Base-by-base conservation (phyloP, 2,797 vertebrate species). In the Hyperoplus immaculatus region DNA sequence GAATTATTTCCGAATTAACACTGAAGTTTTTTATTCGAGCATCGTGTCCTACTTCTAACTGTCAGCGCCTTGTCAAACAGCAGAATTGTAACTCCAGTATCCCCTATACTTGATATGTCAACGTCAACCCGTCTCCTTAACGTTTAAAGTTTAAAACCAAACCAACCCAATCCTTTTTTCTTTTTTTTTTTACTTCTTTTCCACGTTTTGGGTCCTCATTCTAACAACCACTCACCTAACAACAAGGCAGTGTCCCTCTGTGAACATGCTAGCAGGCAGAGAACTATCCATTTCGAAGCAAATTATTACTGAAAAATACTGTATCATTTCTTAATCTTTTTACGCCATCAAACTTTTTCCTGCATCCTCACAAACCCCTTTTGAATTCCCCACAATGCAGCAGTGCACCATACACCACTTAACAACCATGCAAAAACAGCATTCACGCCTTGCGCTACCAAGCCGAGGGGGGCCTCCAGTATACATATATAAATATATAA, bases 401-500 rank as follows among this genome's bases (percentile, higher is more conserved):
- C 83, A 42, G 29, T 29, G 29, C 29, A 73, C 60, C 70, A 77
- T 69, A 67, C 75, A 58, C 78, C 77, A 80, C 74, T 78, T 70
- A 78, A 75, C 80, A 80, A 72, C 83, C 88, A 86, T 87, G 89
- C 91, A 90, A 83, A 82, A 88, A 76, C 55, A 92, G 91, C 87
- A 89, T 88, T 90, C 89, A 86, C 78, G 68, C 80, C 87, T 85
- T 72, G 85, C 47, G 84, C 88, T 79, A 70, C 72, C 82, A 90
- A 79, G 85, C 86, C 83, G 54, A 88, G 86, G 85, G 85, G 86
- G 85, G 85, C 87, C 89, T 92, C 92, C 84, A 81, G 81, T 93
- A 94, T 93, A 95, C 91, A 88, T 84, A 89, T 94, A 95, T 93
- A 95, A 90, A 82, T 83, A 92, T 88, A 93, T 94, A 94, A 29